phyloP scores from a whole-genome alignment of 2,797 vertebrate species.

The Tamandua tetradactyla region DNA sequence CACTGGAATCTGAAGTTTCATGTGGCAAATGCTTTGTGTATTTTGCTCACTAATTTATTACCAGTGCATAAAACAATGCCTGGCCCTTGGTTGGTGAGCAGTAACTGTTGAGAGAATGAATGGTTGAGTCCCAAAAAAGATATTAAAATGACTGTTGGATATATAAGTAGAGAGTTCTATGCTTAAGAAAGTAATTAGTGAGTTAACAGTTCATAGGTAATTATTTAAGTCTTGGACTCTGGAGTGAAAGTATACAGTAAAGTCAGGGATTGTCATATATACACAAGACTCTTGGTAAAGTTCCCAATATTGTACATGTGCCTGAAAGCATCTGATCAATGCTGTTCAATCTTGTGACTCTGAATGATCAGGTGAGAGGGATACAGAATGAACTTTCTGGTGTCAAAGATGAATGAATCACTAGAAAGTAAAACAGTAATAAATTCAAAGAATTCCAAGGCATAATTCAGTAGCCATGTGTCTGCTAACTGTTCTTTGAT shows the following conservation, averaged over 20 bases:
- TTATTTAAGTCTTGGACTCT: neutral
- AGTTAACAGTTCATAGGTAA: neutral
- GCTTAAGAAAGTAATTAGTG: neutral
- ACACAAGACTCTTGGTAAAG: neutral
- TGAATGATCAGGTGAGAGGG: neutral
- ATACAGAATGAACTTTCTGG: conserved; percentile 16
- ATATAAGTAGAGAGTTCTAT: neutral
- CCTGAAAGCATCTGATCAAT: conserved; percentile 15
- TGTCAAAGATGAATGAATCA: neutral
- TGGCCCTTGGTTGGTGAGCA: neutral
- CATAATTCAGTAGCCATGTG: conserved; percentile 39
- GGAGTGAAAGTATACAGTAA: neutral
- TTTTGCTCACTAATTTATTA: neutral
- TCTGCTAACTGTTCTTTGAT: conserved; percentile 17
- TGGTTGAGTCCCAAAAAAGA: neutral
- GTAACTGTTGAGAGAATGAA: neutral
- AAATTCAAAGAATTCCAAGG: neutral
- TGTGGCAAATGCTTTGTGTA: neutral
- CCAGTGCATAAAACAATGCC: neutral
- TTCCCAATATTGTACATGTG: neutral
- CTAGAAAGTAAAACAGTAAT: neutral
- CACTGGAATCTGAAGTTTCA: neutral
- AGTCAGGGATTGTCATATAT: neutral
- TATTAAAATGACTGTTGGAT: neutral
- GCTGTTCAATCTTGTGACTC: neutral